These are phyloP conservation scores for Silurus aristotelis DNA, from an alignment of 2,797 vertebrate species.

Conservation along the genomic window DNA sequence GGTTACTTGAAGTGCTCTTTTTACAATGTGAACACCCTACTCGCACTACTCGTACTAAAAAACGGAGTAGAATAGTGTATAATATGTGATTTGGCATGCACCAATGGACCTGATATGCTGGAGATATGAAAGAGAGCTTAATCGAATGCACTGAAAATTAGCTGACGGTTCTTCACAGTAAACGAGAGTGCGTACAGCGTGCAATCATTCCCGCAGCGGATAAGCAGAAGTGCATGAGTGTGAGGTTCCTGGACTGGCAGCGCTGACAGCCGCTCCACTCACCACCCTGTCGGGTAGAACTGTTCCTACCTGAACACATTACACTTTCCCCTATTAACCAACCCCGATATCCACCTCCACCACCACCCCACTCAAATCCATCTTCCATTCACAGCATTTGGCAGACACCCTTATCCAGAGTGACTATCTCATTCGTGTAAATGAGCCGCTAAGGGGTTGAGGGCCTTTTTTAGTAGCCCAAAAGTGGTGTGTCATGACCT, in stretches of 20 bases:
- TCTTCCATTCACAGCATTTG: too few species aligned
- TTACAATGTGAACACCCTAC: too few species aligned
- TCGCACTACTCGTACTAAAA: too few species aligned
- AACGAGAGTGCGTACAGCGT: background rate
- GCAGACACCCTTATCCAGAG: too few species aligned
- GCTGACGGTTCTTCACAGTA: background rate
- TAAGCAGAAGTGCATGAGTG: background rate
- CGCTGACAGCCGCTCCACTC: conserved; percentile 10
- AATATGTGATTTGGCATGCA: too few species aligned
- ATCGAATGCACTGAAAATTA: background rate
- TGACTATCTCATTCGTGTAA: too few species aligned
- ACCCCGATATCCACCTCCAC: background rate
- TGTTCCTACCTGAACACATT: conserved; percentile 12
- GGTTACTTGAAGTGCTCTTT: too few species aligned
- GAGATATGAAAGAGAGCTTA: background rate
- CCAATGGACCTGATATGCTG: background rate
- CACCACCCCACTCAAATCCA: background rate
- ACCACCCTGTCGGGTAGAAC: conserved; percentile 3
- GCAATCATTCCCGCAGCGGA: background rate
- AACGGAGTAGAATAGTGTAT: too few species aligned
- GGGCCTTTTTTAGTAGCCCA: too few species aligned
- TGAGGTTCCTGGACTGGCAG: background rate
- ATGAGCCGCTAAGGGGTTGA: too few species aligned
- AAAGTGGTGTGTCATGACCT: too few species aligned
- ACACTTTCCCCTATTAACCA: background rate